Conservation (phyloP, 2,797 vertebrate genomes). For the Falco naumanni region DNA sequence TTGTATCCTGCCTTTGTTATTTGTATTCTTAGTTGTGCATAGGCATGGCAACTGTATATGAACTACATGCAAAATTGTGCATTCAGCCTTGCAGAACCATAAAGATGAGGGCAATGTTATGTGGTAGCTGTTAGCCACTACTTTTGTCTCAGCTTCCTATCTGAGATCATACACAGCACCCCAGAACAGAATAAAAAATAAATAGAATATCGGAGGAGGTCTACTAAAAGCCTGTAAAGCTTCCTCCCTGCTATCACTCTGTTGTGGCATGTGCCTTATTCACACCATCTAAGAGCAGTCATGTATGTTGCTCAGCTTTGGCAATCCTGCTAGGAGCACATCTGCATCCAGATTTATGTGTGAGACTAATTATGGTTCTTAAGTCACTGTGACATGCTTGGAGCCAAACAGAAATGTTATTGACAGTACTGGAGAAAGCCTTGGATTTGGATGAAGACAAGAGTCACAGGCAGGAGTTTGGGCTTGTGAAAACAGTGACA, state of each 20-base stretch:
- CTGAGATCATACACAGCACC: not conserved
- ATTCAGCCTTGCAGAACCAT: not conserved
- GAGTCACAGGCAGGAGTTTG: not conserved
- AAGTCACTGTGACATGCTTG: not conserved
- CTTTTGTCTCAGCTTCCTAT: not conserved
- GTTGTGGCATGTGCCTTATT: not conserved
- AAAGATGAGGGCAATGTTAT: not conserved
- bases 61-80: not conserved
- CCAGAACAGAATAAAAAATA: not conserved
- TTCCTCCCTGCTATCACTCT: not conserved
- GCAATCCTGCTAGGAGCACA: constrained; percentile 6
- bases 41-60: not conserved
- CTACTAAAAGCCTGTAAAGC: not conserved
- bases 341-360: not conserved
- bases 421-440: not conserved
- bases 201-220: not conserved
- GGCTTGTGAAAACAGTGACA: not conserved
- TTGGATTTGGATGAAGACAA: constrained; percentile 19
- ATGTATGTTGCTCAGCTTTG: not conserved
- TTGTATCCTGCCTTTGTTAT: not conserved
- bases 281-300: not conserved
- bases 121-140: not conserved
- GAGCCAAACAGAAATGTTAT: not conserved
- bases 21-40: not conserved
- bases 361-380: not conserved